phyloP scores from a whole-genome alignment of 2,888 invertebrate species.

The Galeopsomyia nigrocyanea region DNA sequence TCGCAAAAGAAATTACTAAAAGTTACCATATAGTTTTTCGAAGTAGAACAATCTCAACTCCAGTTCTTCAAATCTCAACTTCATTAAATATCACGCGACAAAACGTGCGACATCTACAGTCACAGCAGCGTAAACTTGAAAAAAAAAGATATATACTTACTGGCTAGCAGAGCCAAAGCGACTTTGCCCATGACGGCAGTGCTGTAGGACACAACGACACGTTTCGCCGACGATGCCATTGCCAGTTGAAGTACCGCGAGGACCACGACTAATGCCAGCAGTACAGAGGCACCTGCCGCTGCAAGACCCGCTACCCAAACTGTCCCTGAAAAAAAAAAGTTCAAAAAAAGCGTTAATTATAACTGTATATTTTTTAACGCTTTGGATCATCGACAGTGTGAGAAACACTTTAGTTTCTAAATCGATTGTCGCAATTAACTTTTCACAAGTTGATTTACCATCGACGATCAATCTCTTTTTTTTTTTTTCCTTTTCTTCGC shows the following conservation, averaged over 20 bases:
- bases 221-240: constrained; percentile 88
- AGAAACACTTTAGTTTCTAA: too few species aligned
- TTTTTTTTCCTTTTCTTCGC: too few species aligned
- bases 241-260: constrained; percentile 87
- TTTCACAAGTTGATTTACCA: too few species aligned
- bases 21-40: too few species aligned
- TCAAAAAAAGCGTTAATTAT: not conserved
- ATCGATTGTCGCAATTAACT: too few species aligned
- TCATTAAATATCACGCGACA: too few species aligned
- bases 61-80: too few species aligned
- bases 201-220: constrained; percentile 83
- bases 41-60: too few species aligned
- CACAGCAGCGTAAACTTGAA: not conserved
- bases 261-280: constrained; percentile 83
- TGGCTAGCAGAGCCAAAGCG: constrained; percentile 81
- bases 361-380: too few species aligned
- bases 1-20: too few species aligned
- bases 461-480: too few species aligned
- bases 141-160: constrained; percentile 71
- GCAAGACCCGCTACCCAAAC: constrained; percentile 87
- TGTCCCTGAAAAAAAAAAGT: constrained; percentile 74
- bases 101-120: not conserved
- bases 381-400: too few species aligned
- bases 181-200: constrained; percentile 84
- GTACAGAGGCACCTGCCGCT: constrained; percentile 80